Evolutionary conservation across 2,797 vertebrate species (phyloP).

Genomic region (Carapus acus): DNA sequence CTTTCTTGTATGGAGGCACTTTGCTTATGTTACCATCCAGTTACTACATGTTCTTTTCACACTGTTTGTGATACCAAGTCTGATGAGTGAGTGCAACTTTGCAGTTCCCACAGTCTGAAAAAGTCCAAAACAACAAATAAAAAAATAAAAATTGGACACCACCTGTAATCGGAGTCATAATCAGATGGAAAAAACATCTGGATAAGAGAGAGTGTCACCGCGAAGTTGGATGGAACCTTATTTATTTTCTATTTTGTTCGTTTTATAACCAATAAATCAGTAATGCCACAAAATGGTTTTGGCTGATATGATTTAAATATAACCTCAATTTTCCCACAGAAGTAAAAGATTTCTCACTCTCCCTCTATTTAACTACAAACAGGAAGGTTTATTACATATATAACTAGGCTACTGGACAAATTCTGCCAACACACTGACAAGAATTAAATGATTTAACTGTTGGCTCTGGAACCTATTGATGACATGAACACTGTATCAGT

Average conservation of each 20-base stretch:
- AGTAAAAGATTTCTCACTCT: slow-evolving; percentile 34
- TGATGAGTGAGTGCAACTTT: slow-evolving; percentile 15
- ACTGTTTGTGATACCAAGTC: slow-evolving; percentile 23
- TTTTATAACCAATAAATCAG: slow-evolving; percentile 77
- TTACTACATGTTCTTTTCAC: slow-evolving; percentile 5
- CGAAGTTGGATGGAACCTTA: slow-evolving; percentile 59
- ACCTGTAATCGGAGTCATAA: no score
- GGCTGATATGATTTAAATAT: slow-evolving; percentile 34
- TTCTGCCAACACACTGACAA: slow-evolving; percentile 18
- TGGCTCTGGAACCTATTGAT: slow-evolving; percentile 20
- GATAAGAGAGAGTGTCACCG: slow-evolving; percentile 39
- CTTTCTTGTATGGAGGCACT: slow-evolving; percentile 56
- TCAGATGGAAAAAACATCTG: no score
- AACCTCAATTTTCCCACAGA: slow-evolving; percentile 10
- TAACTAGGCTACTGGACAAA: slow-evolving; percentile 41
- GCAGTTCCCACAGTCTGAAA: slow-evolving; percentile 23
- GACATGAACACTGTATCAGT: slow-evolving; percentile 5
- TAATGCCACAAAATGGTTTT: slow-evolving; percentile 47
- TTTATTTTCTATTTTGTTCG: slow-evolving; percentile 73
- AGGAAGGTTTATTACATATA: no score
- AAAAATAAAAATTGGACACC: background rate
- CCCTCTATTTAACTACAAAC: slow-evolving; percentile 17
- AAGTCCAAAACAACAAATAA: slow-evolving; percentile 26
- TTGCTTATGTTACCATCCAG: no score
- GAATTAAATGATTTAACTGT: slow-evolving; percentile 3